Percentiles rank a stretch among this genome's conserved stretches.
These are phyloP conservation scores for Gonioctena quinquepunctata DNA, from an alignment of 1,140 invertebrate genomes.

Conservation along the genomic window DNA sequence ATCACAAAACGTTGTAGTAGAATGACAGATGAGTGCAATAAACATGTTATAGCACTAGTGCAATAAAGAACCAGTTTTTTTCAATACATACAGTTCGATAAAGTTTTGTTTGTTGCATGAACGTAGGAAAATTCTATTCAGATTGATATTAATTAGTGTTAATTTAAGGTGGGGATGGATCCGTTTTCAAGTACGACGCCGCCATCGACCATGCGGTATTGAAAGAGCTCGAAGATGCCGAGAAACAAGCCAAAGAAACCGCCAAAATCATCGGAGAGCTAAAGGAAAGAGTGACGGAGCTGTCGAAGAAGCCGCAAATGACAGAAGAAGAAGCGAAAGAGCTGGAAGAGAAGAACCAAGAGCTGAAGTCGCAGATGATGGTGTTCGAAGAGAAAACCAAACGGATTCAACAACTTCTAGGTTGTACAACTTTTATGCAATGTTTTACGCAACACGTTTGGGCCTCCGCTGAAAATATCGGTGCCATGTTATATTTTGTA, in stretches of 20 bases:
- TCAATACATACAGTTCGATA: too few species aligned
- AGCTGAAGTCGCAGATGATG: slow-evolving; percentile 48
- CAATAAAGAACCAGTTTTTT: too few species aligned
- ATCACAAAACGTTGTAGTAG: too few species aligned
- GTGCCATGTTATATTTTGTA: too few species aligned
- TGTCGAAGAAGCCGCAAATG: slow-evolving; percentile 40
- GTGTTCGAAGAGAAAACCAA: slow-evolving; percentile 51
- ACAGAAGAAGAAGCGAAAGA: slow-evolving; percentile 45
- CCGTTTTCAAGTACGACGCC: slow-evolving; percentile 32
- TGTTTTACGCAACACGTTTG: too few species aligned
- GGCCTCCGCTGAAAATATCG: too few species aligned
- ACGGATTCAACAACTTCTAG: slow-evolving; percentile 45
- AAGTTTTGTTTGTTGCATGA: too few species aligned
- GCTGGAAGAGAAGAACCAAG: slow-evolving; percentile 47
- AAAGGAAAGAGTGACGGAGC: slow-evolving; percentile 43
- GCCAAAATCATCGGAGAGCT: slow-evolving; percentile 46
- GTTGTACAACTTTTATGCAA: too few species aligned
- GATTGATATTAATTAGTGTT: background rate
- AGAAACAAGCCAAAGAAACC: slow-evolving; percentile 49
- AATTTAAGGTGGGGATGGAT: slow-evolving; percentile 19
- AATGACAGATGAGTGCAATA: too few species aligned
- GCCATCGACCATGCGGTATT: slow-evolving; percentile 42
- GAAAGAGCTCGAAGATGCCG: slow-evolving; percentile 49
- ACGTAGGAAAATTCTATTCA: background rate
- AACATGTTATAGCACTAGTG: too few species aligned